These are phyloP conservation scores for Bicyclus anynana DNA, from an alignment of 1,140 invertebrate genomes.

Conservation along the genomic window DNA sequence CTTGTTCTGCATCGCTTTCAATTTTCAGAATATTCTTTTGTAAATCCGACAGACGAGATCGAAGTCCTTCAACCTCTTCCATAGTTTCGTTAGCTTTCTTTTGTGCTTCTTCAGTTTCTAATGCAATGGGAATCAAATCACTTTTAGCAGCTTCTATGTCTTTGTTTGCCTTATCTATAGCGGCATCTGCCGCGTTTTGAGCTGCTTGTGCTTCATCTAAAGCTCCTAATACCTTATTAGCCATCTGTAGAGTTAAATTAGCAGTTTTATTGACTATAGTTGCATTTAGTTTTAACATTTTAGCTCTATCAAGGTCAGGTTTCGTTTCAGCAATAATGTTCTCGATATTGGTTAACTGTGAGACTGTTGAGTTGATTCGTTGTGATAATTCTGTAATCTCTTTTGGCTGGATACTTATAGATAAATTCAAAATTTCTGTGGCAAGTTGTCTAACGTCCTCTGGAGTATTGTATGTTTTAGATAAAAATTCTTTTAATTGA, in stretches of 20 bases:
- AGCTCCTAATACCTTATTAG: slow-evolving; percentile 78
- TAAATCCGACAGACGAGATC: slow-evolving; percentile 82
- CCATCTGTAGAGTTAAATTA: slow-evolving; percentile 77
- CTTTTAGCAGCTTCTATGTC: slow-evolving; percentile 87
- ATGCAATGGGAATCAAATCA: slow-evolving; percentile 82
- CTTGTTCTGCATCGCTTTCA: slow-evolving; percentile 79
- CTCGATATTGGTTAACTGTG: slow-evolving; percentile 92
- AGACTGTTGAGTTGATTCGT: slow-evolving; percentile 91
- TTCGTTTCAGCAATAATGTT: slow-evolving; percentile 91
- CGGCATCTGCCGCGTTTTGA: slow-evolving; percentile 86
- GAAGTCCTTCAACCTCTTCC: slow-evolving; percentile 82
- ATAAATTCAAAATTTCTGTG: slow-evolving; percentile 83
- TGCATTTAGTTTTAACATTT: slow-evolving; percentile 86
- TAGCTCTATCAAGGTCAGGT: slow-evolving; percentile 85
- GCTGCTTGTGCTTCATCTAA: slow-evolving; percentile 84
- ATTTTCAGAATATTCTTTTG: slow-evolving; percentile 88
- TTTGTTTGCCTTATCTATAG: slow-evolving; percentile 87
- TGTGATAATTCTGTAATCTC: slow-evolving; percentile 90
- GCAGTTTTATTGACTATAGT: slow-evolving; percentile 85
- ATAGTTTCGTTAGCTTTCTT: slow-evolving; percentile 85
- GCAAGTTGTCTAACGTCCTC: slow-evolving; percentile 88
- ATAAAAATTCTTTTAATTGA: slow-evolving; percentile 86
- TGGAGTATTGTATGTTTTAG: slow-evolving; percentile 86
- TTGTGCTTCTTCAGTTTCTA: slow-evolving; percentile 85
- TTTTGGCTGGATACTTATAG: slow-evolving; percentile 83